Conservation (phyloP, 2,797 vertebrate genomes). For the Helostoma temminkii region DNA sequence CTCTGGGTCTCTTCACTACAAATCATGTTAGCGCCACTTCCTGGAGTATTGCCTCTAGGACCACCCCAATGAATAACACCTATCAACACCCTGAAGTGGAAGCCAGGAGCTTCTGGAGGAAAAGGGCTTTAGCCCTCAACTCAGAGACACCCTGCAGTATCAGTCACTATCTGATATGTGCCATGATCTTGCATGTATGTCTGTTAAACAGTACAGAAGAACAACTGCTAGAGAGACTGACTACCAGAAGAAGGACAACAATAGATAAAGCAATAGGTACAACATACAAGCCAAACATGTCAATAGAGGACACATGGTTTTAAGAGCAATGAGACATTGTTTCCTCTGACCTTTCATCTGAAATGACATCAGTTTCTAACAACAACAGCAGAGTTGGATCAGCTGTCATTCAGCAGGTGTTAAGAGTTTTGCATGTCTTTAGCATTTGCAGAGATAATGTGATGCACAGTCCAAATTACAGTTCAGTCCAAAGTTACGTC, state of each 20-base stretch:
- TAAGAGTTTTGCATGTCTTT: not conserved
- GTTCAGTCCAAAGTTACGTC: no score
- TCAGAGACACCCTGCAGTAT: slow-evolving; percentile 68
- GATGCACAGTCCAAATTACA: no score
- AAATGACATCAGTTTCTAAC: not conserved
- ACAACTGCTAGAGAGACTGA: slow-evolving; percentile 47
- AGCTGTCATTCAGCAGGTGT: not conserved
- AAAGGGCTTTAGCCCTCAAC: slow-evolving; percentile 69
- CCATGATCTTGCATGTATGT: slow-evolving; percentile 40
- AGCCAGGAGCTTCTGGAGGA: slow-evolving; percentile 69
- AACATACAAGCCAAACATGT: no score
- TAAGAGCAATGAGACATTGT: not conserved
- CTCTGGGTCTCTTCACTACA: slow-evolving; percentile 76
- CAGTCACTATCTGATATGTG: slow-evolving; percentile 67
- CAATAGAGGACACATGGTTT: not conserved
- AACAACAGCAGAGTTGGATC: not conserved
- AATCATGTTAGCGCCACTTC: slow-evolving; percentile 82
- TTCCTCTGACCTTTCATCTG: not conserved
- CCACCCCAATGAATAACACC: slow-evolving; percentile 82
- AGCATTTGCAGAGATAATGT: no score
- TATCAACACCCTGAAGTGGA: slow-evolving; percentile 83
- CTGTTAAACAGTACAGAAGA: slow-evolving; percentile 37
- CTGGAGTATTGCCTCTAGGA: slow-evolving; percentile 76
- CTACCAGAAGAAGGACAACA: no score
- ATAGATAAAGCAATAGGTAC: slow-evolving; percentile 66